Evolutionary conservation across 2,113 vertebrate species (phyloP).

Genomic region (Eclectus roratus): DNA sequence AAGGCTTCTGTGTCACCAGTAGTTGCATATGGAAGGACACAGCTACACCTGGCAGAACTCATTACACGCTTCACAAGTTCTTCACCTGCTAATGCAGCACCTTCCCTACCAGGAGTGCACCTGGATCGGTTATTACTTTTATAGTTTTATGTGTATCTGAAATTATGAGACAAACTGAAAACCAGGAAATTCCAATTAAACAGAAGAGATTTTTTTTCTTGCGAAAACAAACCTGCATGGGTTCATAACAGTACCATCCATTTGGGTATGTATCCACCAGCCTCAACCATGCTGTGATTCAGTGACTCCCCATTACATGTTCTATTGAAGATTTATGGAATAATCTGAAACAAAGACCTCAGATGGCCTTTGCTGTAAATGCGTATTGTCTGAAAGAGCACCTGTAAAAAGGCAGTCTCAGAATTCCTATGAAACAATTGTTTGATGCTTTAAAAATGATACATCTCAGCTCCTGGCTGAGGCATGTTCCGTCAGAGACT

Average conservation of each 20-base stretch:
- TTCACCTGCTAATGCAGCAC: background rate
- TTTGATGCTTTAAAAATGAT: background rate
- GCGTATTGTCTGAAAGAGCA: background rate
- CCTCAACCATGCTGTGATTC: background rate
- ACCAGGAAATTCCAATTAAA: background rate
- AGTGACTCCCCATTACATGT: background rate
- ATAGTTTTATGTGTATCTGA: background rate
- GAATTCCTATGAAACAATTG: background rate
- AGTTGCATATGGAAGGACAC: background rate
- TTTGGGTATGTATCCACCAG: background rate
- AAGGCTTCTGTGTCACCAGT: background rate
- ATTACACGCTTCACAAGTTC: background rate
- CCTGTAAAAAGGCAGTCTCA: background rate
- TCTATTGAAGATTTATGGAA: background rate
- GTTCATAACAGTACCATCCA: background rate
- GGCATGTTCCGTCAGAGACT: background rate
- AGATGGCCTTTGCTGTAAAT: background rate
- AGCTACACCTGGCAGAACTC: background rate
- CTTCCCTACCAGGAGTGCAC: background rate
- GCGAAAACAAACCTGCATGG: background rate
- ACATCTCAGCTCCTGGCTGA: background rate
- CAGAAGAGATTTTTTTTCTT: background rate
- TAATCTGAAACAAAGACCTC: background rate
- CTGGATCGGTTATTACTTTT: background rate
- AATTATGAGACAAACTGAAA: background rate